Evolutionary conservation across 2,797 vertebrate genomes (phyloP), one percentile per base, ranked within the genome.

Genomic region (Tiaroga cobitis): DNA sequence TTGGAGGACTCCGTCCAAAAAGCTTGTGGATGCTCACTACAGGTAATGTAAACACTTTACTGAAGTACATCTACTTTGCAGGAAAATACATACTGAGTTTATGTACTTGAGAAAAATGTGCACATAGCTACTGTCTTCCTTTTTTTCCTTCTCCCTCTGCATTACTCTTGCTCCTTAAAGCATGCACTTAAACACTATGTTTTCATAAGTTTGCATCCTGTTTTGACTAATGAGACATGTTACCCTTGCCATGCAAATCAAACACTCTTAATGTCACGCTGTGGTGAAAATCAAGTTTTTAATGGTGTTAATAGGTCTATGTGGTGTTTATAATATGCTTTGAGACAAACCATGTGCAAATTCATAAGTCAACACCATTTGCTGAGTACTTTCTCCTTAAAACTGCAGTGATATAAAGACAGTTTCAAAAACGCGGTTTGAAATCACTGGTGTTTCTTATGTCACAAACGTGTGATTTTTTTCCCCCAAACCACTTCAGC

Each of bases 1-100:
- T 67, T 99, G 98, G 98, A 96, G 96, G 67, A 95, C 97, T 29
- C 97, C 98, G 0, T 96, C 95, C 4, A 97, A 97, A 90, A 96
- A 97, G 81, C 94, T 97, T 88, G 95, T 97, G 68, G 97, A 99
- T 84, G 90, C 95, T 5, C 93, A 96, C 21, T 97, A 96, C 93
- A 98, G 98, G 98, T 99, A 93, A 79, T 73, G 19, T 63, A 81
- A 84, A 77, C 81, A 78, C 32, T 46, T 41, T 1, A 73, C n/a
- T 83, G 18, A 79, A 26, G 34, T 18, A 75, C 54, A 85, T 78
- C 34, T 84, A 21, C 26, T 78, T 69, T 77, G 18, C 21, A 49
- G 29, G 26, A 81, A 32, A 49, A 24, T 16, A 15, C 29, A 68
- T 76, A 54, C 82, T 56, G 1, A 26, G 24, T 84, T 74, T 82